phyloP scores from a whole-genome alignment of 2,797 vertebrate genomes.

The Limosa lapponica region DNA sequence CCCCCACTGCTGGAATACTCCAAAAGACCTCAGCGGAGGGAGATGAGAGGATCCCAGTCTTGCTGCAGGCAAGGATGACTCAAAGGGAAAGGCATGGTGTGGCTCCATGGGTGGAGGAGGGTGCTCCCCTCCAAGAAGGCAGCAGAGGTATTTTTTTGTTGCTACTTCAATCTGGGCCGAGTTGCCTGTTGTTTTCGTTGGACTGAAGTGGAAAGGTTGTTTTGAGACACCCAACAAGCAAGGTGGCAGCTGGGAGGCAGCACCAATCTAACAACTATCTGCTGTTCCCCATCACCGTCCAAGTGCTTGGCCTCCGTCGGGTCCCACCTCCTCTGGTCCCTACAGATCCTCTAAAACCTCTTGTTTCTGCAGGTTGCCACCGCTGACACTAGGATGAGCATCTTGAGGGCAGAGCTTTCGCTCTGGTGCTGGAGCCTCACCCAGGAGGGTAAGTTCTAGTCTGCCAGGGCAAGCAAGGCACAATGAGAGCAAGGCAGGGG shows the following conservation, averaged over 20 bases:
- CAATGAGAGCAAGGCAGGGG: background rate
- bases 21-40: background rate
- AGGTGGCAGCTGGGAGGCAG: background rate
- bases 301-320: rapidly evolving
- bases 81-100: background rate
- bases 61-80: background rate
- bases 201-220: background rate
- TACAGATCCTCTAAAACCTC: background rate
- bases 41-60: background rate
- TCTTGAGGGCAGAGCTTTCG: background rate
- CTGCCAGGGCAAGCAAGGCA: background rate
- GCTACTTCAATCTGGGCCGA: background rate
- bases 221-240: background rate
- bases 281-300: rapidly evolving
- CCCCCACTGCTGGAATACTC: background rate
- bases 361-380: background rate
- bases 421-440: background rate
- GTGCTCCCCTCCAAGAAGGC: background rate
- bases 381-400: background rate
- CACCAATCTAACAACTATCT: background rate
- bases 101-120: background rate
- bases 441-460: background rate
- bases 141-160: background rate
- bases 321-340: background rate
- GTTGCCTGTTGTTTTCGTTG: background rate